Conservation (phyloP, 2,797 vertebrate genomes). For the Sphaeramia orbicularis region DNA sequence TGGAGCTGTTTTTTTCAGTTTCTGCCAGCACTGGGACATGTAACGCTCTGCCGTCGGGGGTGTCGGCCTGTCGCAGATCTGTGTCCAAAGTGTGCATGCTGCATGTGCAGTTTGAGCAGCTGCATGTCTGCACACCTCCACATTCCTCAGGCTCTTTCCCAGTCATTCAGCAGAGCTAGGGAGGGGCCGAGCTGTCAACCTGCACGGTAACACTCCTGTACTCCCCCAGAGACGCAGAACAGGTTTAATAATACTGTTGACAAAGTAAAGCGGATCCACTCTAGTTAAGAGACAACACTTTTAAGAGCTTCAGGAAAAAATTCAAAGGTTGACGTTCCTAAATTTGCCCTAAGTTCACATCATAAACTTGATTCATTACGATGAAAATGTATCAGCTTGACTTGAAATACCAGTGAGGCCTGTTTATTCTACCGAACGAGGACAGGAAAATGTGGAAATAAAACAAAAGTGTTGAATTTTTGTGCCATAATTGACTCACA, state of each 20-base stretch:
- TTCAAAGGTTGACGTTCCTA: not conserved
- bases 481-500: not conserved
- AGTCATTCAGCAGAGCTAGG: constrained; percentile 69
- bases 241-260: constrained; percentile 46
- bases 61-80: constrained; percentile 7
- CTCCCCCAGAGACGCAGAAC: constrained; percentile 51
- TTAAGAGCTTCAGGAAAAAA: constrained; percentile 2
- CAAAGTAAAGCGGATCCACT: constrained; percentile 16
- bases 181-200: constrained; percentile 73
- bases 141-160: constrained; percentile 80
- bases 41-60: not conserved
- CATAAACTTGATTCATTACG: constrained; percentile 2
- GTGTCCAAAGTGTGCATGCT: constrained; percentile 25
- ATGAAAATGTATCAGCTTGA: constrained; percentile 8
- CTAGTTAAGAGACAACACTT: constrained; percentile 6
- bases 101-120: constrained; percentile 52
- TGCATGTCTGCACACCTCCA: constrained; percentile 88
- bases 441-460: constrained; percentile 11
- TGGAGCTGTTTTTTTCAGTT: not conserved
- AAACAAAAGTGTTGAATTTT: not conserved
- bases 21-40: not conserved
- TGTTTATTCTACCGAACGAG: not conserved
- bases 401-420: constrained; percentile 13
- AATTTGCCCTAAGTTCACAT: constrained; percentile 1
- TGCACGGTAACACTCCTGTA: constrained; percentile 51